These are phyloP conservation scores for Drosophila algonquin DNA, from an alignment of 2,888 invertebrate genomes.

Conservation along the genomic window DNA sequence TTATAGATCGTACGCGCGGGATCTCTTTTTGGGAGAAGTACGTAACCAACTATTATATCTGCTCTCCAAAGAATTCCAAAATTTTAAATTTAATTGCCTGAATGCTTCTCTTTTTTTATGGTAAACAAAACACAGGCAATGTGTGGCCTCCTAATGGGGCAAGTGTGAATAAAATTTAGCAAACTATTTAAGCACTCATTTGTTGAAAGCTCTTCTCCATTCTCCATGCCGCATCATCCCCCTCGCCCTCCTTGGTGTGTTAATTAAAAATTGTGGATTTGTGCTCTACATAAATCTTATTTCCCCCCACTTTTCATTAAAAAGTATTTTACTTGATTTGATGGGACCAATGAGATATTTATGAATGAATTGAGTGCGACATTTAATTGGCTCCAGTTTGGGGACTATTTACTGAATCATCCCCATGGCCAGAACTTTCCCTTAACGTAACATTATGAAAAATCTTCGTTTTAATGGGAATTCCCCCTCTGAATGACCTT, in stretches of 20 bases:
- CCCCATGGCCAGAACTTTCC: neutral
- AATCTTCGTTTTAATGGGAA: neutral
- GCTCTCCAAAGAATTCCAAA: neutral
- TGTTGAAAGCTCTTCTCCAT: slow-evolving; percentile 29
- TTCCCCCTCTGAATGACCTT: slow-evolving; percentile 9
- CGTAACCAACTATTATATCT: neutral
- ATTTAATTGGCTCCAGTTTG: slow-evolving; percentile 29
- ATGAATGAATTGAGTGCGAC: slow-evolving; percentile 37
- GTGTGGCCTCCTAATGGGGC: slow-evolving; percentile 16
- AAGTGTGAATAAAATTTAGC: slow-evolving; percentile 36
- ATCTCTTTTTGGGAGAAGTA: neutral
- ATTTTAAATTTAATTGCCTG: slow-evolving; percentile 31
- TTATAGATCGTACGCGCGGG: slow-evolving; percentile 32
- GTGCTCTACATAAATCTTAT: slow-evolving; percentile 50
- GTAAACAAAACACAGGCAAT: slow-evolving; percentile 35
- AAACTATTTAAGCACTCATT: slow-evolving; percentile 29
- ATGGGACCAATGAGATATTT: slow-evolving; percentile 66
- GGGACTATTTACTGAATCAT: slow-evolving; percentile 15
- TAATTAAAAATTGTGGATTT: slow-evolving; percentile 48
- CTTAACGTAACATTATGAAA: neutral
- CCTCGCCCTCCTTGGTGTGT: slow-evolving; percentile 10
- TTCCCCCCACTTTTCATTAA: slow-evolving; percentile 43
- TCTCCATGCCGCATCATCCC: neutral
- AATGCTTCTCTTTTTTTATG: slow-evolving; percentile 5
- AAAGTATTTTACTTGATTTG: slow-evolving; percentile 41